Evolutionary conservation across 2,797 vertebrate genomes (phyloP), one percentile per base, ranked within the genome.

Genomic region (Myripristis jacobus): DNA sequence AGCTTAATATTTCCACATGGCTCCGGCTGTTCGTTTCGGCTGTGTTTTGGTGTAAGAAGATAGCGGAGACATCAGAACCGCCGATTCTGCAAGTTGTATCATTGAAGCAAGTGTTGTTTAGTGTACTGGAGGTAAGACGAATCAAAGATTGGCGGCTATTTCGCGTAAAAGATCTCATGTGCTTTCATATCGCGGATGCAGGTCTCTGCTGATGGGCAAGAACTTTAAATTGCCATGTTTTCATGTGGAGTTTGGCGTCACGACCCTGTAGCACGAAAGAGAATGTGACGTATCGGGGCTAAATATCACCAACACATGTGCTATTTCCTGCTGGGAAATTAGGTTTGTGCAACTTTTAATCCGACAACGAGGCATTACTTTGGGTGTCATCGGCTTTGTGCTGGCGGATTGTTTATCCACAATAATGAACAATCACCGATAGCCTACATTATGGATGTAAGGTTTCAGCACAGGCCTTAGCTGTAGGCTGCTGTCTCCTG

Each of bases 391-490:
- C 19, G 19, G 11, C 21, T 19, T 25, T 25, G n/a, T 43, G 21
- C 36, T 21, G 19, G 34, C 44, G 27, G 24, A 48, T 48, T 62
- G 13, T 48, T 12, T 44, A n/a, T 22, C 15, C 31, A 50, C 21
- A 27, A 16, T 13, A 1, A 0, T 25, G 21, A 31, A 29, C 2
- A 19, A n/a, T 21, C 15, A 55, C 11, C 27, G 7, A 6, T 29
- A 29, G 27, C 27, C 27, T 29, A 0, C 1, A 15, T 38, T 4
- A 0, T 18, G 2, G 34, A 21, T 44, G 38, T 72, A 38, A 55
- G 5, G 43, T 15, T 2, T 16, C 12, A 27, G 9, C 25, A 67
- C 76, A 83, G 88, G 85, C 87, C 89, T 75, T 70, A 34, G 64
- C 68, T 76, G 66, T 41, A 29, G 27, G 27, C 27, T 29, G 11